Evolutionary conservation across 2,888 invertebrate species (phyloP).

Genomic region (Steinernema hermaphroditum): DNA sequence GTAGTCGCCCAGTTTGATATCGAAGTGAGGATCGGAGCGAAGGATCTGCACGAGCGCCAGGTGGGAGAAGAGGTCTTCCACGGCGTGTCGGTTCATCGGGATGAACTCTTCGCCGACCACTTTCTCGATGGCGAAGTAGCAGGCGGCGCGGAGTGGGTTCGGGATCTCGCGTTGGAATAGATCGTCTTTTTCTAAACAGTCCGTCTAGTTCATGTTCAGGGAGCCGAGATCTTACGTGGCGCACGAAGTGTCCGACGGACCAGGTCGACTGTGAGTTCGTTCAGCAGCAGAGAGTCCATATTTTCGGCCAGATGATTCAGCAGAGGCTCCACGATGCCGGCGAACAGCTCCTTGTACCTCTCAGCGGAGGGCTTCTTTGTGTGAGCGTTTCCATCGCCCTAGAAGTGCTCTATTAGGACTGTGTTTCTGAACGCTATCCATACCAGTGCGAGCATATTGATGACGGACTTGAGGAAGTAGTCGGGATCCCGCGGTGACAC

Average conservation of each 20-base stretch:
- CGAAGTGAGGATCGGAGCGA: constrained; percentile 38
- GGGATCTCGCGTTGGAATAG: constrained; percentile 51
- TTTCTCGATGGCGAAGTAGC: constrained; percentile 57
- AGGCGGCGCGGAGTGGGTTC: constrained; percentile 45
- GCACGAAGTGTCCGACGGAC: constrained; percentile 47
- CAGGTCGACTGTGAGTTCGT: constrained; percentile 42
- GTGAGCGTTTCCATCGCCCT: constrained; percentile 47
- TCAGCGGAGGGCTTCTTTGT: constrained; percentile 41
- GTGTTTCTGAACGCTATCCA: background rate
- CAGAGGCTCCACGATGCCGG: constrained; percentile 50
- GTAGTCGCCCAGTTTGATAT: constrained; percentile 51
- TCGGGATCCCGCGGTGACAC: constrained; percentile 83
- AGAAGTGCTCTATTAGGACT: background rate
- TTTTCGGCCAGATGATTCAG: constrained; percentile 60
- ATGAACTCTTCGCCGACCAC: constrained; percentile 58
- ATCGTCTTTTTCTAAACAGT: constrained; percentile 52
- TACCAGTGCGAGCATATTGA: background rate
- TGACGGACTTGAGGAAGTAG: background rate
- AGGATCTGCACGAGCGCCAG: constrained; percentile 44
- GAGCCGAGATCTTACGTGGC: constrained; percentile 16
- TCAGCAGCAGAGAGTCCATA: constrained; percentile 58
- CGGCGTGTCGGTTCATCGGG: constrained; percentile 45
- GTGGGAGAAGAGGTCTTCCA: constrained; percentile 42
- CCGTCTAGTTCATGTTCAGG: background rate
- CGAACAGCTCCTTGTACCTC: constrained; percentile 56